Percentiles rank a stretch among this genome's conserved stretches.
phyloP scores from a whole-genome alignment of 2,113 vertebrate genomes.

The Herpailurus yagouaroundi region DNA sequence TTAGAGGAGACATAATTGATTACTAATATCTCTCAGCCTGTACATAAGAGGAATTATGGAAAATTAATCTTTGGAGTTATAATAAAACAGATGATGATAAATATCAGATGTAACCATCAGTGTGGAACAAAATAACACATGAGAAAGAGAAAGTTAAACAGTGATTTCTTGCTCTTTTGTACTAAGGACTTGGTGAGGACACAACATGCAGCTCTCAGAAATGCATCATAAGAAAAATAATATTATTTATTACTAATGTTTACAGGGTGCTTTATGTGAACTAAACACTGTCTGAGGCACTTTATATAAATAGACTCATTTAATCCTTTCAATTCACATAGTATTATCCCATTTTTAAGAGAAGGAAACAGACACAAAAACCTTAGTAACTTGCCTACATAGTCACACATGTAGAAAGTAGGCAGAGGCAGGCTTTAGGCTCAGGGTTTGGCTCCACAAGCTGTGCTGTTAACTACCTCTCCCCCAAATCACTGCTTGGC shows the following conservation, averaged over 20 bases:
- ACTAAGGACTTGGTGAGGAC: background rate
- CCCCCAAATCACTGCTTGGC: background rate
- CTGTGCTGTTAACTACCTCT: background rate
- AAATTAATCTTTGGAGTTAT: slow-evolving; percentile 57
- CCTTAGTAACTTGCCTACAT: background rate
- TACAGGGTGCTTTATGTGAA: background rate
- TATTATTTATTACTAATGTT: background rate
- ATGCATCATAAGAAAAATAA: slow-evolving; percentile 24
- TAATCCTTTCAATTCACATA: background rate
- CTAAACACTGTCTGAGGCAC: background rate
- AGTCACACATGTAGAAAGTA: background rate
- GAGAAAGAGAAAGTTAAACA: background rate
- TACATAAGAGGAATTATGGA: slow-evolving; percentile 48
- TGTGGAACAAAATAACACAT: slow-evolving; percentile 13
- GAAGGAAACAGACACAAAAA: background rate
- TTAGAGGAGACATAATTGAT: slow-evolving; percentile 65
- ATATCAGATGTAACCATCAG: background rate
- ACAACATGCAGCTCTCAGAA: background rate
- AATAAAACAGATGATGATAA: slow-evolving; percentile 70
- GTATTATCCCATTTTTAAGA: background rate
- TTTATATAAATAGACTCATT: background rate
- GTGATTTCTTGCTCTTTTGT: slow-evolving; percentile 33
- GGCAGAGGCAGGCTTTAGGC: background rate
- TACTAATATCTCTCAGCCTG: slow-evolving; percentile 59
- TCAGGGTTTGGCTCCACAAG: background rate